Conservation (phyloP, 1,140 invertebrate genomes). For the Orussus abietinus region DNA sequence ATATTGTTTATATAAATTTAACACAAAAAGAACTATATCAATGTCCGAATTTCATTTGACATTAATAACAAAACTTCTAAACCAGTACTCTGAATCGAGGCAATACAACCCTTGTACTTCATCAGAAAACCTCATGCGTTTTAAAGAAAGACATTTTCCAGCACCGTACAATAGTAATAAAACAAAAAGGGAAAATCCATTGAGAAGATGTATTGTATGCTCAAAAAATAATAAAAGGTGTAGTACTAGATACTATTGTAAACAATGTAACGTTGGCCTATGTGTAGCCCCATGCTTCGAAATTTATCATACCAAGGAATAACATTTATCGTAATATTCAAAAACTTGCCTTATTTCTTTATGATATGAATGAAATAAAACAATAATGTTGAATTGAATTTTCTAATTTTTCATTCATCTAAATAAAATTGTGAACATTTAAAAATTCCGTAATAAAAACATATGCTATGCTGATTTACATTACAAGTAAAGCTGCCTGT, state of each 20-base stretch:
- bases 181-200: too few species aligned
- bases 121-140: conserved; percentile 1
- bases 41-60: background rate
- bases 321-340: conserved; percentile 5
- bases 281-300: too few species aligned
- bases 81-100: background rate
- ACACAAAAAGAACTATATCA: background rate
- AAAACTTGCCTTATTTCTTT: conserved; percentile 5
- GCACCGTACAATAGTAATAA: too few species aligned
- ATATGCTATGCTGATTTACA: conserved; percentile 6
- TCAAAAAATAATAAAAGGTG: too few species aligned
- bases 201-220: too few species aligned
- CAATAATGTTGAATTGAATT: conserved; percentile 8
- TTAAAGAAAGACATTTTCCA: too few species aligned
- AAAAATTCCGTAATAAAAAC: conserved; percentile 9
- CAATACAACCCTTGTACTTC: background rate
- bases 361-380: conserved; percentile 8
- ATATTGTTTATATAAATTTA: too few species aligned
- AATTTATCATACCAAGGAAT: too few species aligned
- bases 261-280: too few species aligned
- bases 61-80: background rate
- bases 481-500: conserved; percentile 9
- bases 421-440: conserved; percentile 12
- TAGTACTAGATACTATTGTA: too few species aligned
- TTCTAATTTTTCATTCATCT: conserved; percentile 12